Conservation (phyloP, 2,797 vertebrate species). For the Xyrichtys novacula region DNA sequence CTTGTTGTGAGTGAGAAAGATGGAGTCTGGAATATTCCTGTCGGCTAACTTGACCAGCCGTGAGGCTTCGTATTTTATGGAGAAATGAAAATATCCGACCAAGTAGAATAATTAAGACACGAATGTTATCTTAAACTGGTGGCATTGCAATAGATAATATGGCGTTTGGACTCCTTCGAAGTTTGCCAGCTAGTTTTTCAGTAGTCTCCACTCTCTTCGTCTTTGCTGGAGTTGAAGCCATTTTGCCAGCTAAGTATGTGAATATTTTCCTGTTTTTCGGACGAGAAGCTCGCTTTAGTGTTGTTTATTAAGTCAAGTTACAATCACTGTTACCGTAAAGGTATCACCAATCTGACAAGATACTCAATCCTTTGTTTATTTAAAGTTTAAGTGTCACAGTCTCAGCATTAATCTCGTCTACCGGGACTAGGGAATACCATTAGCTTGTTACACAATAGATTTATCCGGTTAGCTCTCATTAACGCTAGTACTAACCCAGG, state of each 20-base stretch:
- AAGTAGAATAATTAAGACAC: not conserved
- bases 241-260: constrained; percentile 61
- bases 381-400: not conserved
- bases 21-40: constrained; percentile 79
- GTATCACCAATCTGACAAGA: accelerated
- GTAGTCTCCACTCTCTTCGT: constrained; percentile 18
- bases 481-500: constrained; percentile 10
- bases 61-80: constrained; percentile 5
- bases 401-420: constrained; percentile 4
- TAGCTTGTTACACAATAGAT: constrained; percentile 58
- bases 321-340: accelerated
- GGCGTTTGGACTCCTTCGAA: not conserved
- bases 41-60: constrained; percentile 27
- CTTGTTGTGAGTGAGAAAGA: constrained; percentile 80
- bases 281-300: not conserved
- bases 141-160: no score
- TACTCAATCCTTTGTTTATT: not conserved
- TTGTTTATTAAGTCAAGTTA: accelerated
- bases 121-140: no score
- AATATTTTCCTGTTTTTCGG: constrained; percentile 19
- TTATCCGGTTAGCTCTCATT: constrained; percentile 27
- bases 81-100: accelerated
- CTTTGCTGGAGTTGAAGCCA: constrained; percentile 66
- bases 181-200: constrained; percentile 15
- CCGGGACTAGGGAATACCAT: constrained; percentile 16